A percentile compares a stretch with the other conserved stretches of the same genome.
phyloP scores from a whole-genome alignment of 1,140 invertebrate species.

The Bombus polaris region DNA sequence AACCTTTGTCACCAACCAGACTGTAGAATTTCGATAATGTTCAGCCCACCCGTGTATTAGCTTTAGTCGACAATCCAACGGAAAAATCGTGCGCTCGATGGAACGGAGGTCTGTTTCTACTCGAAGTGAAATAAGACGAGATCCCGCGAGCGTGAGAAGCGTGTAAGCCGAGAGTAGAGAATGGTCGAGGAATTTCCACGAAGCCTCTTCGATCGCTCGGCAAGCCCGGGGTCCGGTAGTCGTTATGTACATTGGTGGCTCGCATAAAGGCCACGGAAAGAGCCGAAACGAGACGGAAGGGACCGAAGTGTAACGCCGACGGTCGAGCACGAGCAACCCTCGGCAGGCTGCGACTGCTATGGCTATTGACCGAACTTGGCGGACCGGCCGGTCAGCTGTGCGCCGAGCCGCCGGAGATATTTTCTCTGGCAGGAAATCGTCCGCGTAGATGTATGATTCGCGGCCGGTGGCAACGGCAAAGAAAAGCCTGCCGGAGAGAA shows the following conservation, averaged over 20 bases:
- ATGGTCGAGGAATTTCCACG: constrained; percentile 55
- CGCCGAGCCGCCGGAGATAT: constrained; percentile 69
- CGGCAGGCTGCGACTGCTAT: constrained; percentile 73
- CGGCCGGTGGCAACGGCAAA: constrained; percentile 17
- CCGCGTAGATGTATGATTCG: constrained; percentile 45
- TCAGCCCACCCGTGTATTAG: too few species aligned
- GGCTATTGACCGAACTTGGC: constrained; percentile 81
- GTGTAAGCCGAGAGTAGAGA: not conserved
- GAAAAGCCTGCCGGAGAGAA: constrained; percentile 14
- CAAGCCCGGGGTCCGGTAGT: constrained; percentile 44
- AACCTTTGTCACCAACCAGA: not conserved
- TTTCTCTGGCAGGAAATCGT: constrained; percentile 55
- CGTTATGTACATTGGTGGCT: constrained; percentile 62
- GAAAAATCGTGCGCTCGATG: not conserved
- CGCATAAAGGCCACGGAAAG: constrained; percentile 66
- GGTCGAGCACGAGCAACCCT: constrained; percentile 67
- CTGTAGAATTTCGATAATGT: not conserved
- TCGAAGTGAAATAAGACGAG: not conserved
- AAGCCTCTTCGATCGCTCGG: constrained; percentile 49
- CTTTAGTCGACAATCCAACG: not conserved
- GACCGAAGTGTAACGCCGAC: constrained; percentile 63
- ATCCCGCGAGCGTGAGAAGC: constrained; percentile 2
- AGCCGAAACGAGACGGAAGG: constrained; percentile 54
- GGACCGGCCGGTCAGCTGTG: constrained; percentile 82
- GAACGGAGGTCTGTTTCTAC: not conserved